Conservation (phyloP, 53 echinoderm and acorn worm species). For the Actinopyga echinites region DNA sequence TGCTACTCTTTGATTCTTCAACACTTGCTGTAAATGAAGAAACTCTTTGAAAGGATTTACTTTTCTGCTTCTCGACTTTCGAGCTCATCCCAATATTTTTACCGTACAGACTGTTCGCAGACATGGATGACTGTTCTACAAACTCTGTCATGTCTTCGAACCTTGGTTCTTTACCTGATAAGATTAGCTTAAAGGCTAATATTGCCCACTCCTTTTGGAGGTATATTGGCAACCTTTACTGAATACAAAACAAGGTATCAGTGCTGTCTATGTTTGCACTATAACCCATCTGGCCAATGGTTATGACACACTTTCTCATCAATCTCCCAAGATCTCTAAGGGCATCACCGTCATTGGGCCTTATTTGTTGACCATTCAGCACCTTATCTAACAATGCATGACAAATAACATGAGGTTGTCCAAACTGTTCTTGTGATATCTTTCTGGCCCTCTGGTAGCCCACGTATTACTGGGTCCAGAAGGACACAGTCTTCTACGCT, state of each 20-base stretch:
- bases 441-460: slow-evolving; percentile 21
- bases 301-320: slow-evolving; percentile 55
- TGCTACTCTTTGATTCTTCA: not conserved
- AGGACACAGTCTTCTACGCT: slow-evolving; percentile 47
- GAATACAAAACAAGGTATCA: slow-evolving; percentile 42
- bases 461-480: not conserved
- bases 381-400: slow-evolving; percentile 37
- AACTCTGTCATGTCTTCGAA: slow-evolving; percentile 32
- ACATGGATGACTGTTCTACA: not conserved
- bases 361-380: slow-evolving; percentile 21
- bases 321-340: slow-evolving; percentile 32
- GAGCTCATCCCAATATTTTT: slow-evolving; percentile 4
- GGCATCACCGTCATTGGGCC: slow-evolving; percentile 38
- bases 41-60: too few species aligned
- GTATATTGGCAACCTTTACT: slow-evolving; percentile 25
- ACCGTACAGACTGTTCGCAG: slow-evolving; percentile 41
- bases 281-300: slow-evolving; percentile 47
- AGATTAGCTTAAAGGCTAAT: slow-evolving; percentile 8
- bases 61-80: not conserved
- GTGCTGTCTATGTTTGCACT: slow-evolving; percentile 36
- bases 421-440: slow-evolving; percentile 41
- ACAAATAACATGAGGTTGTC: slow-evolving; percentile 45
- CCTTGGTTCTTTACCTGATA: not conserved
- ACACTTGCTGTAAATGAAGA: too few species aligned
- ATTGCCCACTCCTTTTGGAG: slow-evolving; percentile 47